phyloP scores from a whole-genome alignment of 2,797 vertebrate species.

The Odontamblyopus lacepedii region DNA sequence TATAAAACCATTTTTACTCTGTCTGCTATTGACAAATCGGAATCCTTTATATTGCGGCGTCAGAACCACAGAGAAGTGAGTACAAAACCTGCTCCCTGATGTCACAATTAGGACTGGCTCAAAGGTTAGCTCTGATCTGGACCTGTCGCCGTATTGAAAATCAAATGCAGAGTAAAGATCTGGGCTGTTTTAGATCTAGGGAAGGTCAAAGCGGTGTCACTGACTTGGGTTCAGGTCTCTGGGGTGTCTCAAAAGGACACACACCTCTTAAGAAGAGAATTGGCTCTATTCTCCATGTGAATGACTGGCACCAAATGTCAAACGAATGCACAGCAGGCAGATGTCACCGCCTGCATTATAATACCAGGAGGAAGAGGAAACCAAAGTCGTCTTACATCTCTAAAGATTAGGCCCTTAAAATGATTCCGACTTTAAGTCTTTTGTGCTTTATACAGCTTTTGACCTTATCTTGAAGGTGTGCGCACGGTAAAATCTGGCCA shows the following conservation, averaged over 20 bases:
- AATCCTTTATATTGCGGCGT: slow-evolving; percentile 43
- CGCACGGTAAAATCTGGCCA: slow-evolving; percentile 35
- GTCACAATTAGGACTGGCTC: slow-evolving; percentile 66
- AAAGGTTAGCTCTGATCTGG: slow-evolving; percentile 67
- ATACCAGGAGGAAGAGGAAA: slow-evolving; percentile 49
- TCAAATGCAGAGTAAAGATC: slow-evolving; percentile 69
- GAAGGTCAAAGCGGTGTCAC: slow-evolving; percentile 47
- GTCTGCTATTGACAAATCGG: slow-evolving; percentile 56
- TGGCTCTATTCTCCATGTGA: slow-evolving; percentile 5
- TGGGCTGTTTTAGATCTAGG: slow-evolving; percentile 34
- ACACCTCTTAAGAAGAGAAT: slow-evolving; percentile 52
- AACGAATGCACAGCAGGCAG: slow-evolving; percentile 59
- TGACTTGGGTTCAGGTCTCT: slow-evolving; percentile 44
- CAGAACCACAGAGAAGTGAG: slow-evolving; percentile 46
- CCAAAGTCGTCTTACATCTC: slow-evolving; percentile 41
- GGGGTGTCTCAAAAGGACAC: slow-evolving; percentile 60
- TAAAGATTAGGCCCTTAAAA: slow-evolving; percentile 42
- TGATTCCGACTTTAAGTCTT: slow-evolving; percentile 26
- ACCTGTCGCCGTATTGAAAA: slow-evolving; percentile 66
- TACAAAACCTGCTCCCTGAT: slow-evolving; percentile 55
- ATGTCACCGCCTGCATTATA: slow-evolving; percentile 62
- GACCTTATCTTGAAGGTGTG: slow-evolving; percentile 40
- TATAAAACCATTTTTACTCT: slow-evolving; percentile 45
- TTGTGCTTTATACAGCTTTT: slow-evolving; percentile 45
- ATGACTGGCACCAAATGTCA: slow-evolving; percentile 72